Base-by-base conservation (phyloP, 2,888 invertebrate species). In the Nomada fucata region DNA sequence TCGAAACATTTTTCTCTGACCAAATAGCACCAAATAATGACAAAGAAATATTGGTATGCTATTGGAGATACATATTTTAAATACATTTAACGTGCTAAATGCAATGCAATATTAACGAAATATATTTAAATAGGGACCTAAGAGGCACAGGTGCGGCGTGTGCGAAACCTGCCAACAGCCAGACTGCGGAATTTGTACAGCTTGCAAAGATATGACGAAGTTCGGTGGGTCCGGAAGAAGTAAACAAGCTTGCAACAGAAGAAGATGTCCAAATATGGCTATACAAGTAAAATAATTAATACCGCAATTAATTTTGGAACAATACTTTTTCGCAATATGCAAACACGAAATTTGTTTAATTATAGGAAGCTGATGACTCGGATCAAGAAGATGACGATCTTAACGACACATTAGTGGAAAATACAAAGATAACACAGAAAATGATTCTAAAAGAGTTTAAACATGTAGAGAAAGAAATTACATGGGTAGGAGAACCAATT, bases 111-210 rank as follows among this genome's bases (percentile, higher is more conserved):
- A 47, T 47, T 47, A 47, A 47, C 11, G 15, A 13, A 47, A 47
- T 47, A 13, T 18, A 11, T 5, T 61, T 75, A 1, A 42, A 68
- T 53, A 92, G 90, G 93, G 89, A 57, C 94, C 95, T 23, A 95
- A 96, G 85, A 95, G 96, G 84, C 95, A 95, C 85, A 94, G 97
- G 71, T 97, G 97, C 93, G 97, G 97, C 0, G 95, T 97, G 2
- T 97, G 97, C 93, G 97, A 97, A 93, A 95, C 96, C 2, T 97
- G 97, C 87, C 97, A 97, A 90, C 94, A 95, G 76, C 95, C 97
- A 0, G 97, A 97, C 92, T 97, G 97, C 93, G 97, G 97, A 0
- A 94, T 95, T 86, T 97, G 97, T 91, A 94, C 94, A 60, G 95
- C 95, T 55, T 97, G 97, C 92, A 95, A 95, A 84, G 96, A 97